phyloP scores from a whole-genome alignment of 2,888 invertebrate species.

The Lordiphosa fenestrarum region DNA sequence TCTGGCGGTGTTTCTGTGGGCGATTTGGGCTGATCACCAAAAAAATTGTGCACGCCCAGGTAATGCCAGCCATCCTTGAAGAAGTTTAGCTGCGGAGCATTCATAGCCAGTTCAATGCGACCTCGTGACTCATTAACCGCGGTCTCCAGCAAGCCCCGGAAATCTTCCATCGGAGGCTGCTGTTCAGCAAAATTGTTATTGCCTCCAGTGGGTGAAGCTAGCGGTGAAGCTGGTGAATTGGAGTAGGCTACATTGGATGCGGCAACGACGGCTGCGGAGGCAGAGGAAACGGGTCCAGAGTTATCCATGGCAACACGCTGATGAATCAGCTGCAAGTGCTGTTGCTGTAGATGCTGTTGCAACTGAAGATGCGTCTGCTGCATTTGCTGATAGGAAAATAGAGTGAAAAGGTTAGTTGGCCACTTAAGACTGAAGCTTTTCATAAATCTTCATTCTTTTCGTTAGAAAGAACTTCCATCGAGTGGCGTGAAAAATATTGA shows the following conservation, averaged over 20 bases:
- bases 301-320: slow-evolving; percentile 36
- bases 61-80: slow-evolving; percentile 79
- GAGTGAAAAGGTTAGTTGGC: too few species aligned
- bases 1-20: slow-evolving; percentile 79
- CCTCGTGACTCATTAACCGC: slow-evolving; percentile 60
- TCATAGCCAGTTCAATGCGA: slow-evolving; percentile 36
- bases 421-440: too few species aligned
- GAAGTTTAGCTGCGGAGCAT: slow-evolving; percentile 70
- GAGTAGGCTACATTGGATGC: slow-evolving; percentile 57
- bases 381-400: slow-evolving; percentile 42
- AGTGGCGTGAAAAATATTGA: too few species aligned
- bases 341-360: slow-evolving; percentile 75
- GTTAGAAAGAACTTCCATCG: too few species aligned
- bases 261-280: slow-evolving; percentile 31
- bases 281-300: slow-evolving; percentile 22
- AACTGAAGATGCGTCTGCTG: slow-evolving; percentile 67
- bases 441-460: too few species aligned
- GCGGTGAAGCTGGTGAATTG: slow-evolving; percentile 77
- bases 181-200: slow-evolving; percentile 38
- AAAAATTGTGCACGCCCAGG: slow-evolving; percentile 77
- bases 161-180: slow-evolving; percentile 51
- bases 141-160: slow-evolving; percentile 60
- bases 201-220: slow-evolving; percentile 72
- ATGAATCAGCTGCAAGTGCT: slow-evolving; percentile 60
- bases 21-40: slow-evolving; percentile 80